Evolutionary conservation across 2,797 vertebrate genomes (phyloP).

Genomic region (Channa striata): DNA sequence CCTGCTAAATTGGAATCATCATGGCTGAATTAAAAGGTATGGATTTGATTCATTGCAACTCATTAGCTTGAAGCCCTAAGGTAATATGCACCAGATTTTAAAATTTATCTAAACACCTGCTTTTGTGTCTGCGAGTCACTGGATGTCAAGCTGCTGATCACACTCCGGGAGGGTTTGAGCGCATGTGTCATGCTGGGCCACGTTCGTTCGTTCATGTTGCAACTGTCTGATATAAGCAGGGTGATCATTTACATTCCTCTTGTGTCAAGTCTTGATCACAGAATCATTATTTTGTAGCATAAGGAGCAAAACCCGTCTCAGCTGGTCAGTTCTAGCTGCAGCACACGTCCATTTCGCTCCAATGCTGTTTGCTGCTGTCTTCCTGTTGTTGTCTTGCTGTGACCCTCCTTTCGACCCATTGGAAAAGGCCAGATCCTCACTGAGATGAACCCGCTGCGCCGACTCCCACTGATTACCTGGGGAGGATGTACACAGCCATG

Average conservation of each 20-base stretch:
- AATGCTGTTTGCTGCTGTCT: neutral
- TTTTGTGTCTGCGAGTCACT: conserved; percentile 43
- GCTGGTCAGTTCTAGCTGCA: neutral
- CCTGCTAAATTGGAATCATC: conserved; percentile 62
- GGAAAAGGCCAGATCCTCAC: conserved; percentile 48
- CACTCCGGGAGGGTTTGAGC: conserved; percentile 28
- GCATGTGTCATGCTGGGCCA: conserved; percentile 45
- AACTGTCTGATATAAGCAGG: conserved; percentile 18
- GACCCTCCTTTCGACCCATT: conserved; percentile 1
- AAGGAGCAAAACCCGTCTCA: neutral
- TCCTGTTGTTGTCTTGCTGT: conserved; percentile 17
- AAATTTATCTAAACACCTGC: conserved; percentile 70
- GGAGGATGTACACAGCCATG: conserved; percentile 35
- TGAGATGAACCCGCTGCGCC: conserved; percentile 11
- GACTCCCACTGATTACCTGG: conserved; percentile 47
- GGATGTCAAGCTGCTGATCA: conserved; percentile 30
- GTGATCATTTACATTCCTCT: conserved; percentile 7
- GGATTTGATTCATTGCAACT: conserved; percentile 41
- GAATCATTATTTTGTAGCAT: neutral
- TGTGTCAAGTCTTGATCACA: conserved; percentile 18
- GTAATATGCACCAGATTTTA: conserved; percentile 68
- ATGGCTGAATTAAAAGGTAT: conserved; percentile 58
- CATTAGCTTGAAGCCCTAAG: conserved; percentile 61
- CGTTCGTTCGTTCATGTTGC: conserved; percentile 29
- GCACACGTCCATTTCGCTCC: neutral